These are phyloP conservation scores for Charadrius vociferus DNA, from an alignment of 2,113 vertebrate species.

Conservation along the genomic window DNA sequence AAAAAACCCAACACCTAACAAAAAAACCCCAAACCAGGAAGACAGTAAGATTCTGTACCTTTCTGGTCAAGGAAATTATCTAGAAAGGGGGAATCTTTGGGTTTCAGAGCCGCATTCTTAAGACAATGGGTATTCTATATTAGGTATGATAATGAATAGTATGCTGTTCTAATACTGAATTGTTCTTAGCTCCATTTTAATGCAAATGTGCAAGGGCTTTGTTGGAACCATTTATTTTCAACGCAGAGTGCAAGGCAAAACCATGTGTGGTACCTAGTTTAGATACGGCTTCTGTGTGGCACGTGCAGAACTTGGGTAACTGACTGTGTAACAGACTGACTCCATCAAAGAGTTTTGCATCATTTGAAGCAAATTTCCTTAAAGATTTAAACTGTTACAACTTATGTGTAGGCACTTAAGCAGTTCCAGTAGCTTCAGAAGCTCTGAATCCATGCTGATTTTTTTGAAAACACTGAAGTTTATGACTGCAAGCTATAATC, in stretches of 20 bases:
- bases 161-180: background rate
- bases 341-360: background rate
- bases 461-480: background rate
- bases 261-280: background rate
- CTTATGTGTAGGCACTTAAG: background rate
- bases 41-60: background rate
- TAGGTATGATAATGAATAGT: background rate
- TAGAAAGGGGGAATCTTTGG: background rate
- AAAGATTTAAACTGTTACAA: background rate
- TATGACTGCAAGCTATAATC: background rate
- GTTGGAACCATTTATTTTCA: background rate
- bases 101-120: background rate
- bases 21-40: accelerated
- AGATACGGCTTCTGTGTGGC: background rate
- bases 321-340: background rate
- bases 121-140: background rate
- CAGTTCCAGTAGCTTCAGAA: background rate
- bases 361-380: background rate
- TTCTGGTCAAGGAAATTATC: background rate
- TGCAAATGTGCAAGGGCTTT: background rate
- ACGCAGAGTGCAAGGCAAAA: background rate
- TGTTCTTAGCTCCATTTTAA: background rate
- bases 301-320: background rate
- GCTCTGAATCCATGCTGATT: background rate
- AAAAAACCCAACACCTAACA: no score